Base-by-base conservation (phyloP, 2,113 vertebrate genomes). In the Leucopsar rothschildi region DNA sequence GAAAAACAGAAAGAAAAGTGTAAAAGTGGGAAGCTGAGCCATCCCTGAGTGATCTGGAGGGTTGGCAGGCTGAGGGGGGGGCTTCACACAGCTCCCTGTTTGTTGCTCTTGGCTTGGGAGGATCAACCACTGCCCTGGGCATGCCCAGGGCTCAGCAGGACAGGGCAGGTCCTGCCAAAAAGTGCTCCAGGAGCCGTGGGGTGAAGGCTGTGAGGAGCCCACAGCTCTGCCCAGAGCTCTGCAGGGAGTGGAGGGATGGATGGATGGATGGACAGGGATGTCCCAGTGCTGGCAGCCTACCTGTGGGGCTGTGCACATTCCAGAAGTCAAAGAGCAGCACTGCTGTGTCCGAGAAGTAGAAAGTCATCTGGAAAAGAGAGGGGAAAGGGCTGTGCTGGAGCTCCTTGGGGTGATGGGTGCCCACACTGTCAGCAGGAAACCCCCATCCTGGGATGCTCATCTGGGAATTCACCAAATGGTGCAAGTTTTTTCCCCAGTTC, bases 291-390 rank as follows among this genome's bases (percentile, higher is more conserved):
- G 28, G 55, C 40, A 83, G 78, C 91, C 23, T 94, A 99, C 99
- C 99, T 98, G 97, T 78, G 35, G 98, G 97, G 12, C 96, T 98
- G 77, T 98, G 98, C n/a, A 99, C 98, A 8, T 96, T 97, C 99
- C 99, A 99, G 98, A 99, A 99, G 93, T 99, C 98, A 97, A 99
- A 99, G 12, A 99, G 98, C 95, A 99, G 98, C 22, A 98, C 98
- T 23, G 96, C 99, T 0, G 96, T 97, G 96, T 98, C 98, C 0
- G 99, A 99, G 82, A 97, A 98, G 73, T 97, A 96, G 78, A 99
- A 99, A 56, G 98, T 97, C 99, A 99, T 99, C 99, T 99, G 97
- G 56, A 97, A 92, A 42, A 96, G 66, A 95, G 37, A 31, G 47
- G 70, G 53, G 56, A 19, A 47, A 40, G 45, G 56, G 33, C 37